Evolutionary conservation across 2,113 vertebrate species (phyloP).

Genomic region (Anolis carolinensis): DNA sequence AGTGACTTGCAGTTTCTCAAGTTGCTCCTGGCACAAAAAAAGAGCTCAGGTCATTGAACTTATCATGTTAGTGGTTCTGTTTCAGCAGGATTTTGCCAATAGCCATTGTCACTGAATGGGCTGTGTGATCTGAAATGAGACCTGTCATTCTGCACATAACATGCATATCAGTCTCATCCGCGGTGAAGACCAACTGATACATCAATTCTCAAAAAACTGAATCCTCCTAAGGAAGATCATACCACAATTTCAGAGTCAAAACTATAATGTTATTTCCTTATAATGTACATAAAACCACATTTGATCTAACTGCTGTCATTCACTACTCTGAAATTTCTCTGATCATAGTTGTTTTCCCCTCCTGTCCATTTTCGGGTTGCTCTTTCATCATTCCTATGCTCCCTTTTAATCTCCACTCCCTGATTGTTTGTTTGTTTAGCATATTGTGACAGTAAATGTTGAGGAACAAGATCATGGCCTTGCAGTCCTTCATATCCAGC

Average conservation of each 20-base stretch:
- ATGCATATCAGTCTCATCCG: neutral
- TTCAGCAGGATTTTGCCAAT: neutral
- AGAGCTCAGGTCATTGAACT: neutral
- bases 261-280: neutral
- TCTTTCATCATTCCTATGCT: neutral
- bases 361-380: neutral
- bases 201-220: neutral
- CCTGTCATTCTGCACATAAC: neutral
- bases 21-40: too few species aligned
- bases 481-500: slow-evolving; percentile 41
- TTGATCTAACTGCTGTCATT: neutral
- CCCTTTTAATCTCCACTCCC: neutral
- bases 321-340: too few species aligned
- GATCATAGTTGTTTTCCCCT: too few species aligned
- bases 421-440: neutral
- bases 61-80: neutral
- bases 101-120: neutral
- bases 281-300: neutral
- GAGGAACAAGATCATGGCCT: slow-evolving; percentile 73
- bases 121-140: neutral
- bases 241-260: neutral
- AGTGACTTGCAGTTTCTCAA: too few species aligned
- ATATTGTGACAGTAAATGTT: slow-evolving; percentile 24
- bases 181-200: neutral
- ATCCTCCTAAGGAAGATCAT: neutral